Conservation (phyloP, 2,888 invertebrate genomes). For the Laspeyria flexula region DNA sequence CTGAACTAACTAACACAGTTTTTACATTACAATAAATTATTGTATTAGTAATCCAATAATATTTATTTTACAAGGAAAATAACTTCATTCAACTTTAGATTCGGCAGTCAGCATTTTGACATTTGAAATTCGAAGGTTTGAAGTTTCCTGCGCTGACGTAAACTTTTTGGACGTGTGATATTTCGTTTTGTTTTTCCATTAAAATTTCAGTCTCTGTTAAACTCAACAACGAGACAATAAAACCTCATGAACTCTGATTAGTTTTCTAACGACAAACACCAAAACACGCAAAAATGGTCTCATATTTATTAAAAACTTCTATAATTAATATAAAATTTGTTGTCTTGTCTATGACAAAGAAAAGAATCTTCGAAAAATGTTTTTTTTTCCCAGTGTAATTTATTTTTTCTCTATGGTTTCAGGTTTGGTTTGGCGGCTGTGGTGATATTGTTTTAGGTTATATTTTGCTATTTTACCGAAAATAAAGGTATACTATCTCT, state of each 20-base stretch:
- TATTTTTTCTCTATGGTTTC: neutral
- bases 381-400: too few relatives aligned
- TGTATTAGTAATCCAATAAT: neutral
- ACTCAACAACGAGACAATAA: too few relatives aligned
- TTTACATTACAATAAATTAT: neutral
- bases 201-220: too few relatives aligned
- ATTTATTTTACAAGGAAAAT: too few relatives aligned
- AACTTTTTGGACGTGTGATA: constrained; percentile 4
- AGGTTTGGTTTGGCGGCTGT: constrained; percentile 6
- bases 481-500: constrained; percentile 10
- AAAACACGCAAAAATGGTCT: too few relatives aligned
- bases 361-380: too few relatives aligned
- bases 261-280: too few relatives aligned
- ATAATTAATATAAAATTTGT: too few relatives aligned
- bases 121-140: neutral
- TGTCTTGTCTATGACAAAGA: neutral
- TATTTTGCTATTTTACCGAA: constrained; percentile 11
- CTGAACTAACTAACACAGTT: neutral
- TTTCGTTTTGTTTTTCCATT: neutral
- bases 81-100: too few relatives aligned
- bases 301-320: too few relatives aligned
- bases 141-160: constrained; percentile 3
- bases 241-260: too few relatives aligned
- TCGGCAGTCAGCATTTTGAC: neutral
- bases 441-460: constrained; percentile 35